phyloP scores from a whole-genome alignment of 2,797 vertebrate genomes.

The Limnodromus scolopaceus region DNA sequence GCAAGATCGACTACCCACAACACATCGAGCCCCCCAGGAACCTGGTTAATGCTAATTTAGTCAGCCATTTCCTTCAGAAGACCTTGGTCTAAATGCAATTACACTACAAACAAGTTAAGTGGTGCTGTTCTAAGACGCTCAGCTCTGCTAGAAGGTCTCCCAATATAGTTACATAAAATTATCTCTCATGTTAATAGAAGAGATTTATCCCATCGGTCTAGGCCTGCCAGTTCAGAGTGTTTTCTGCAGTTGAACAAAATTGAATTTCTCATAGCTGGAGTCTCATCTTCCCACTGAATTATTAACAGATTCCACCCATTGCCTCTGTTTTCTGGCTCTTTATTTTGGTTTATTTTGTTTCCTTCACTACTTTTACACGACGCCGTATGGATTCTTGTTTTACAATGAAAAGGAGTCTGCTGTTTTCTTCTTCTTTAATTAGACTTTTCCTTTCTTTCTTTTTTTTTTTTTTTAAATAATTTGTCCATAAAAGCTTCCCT shows the following conservation, averaged over 20 bases:
- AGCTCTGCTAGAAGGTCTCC: conserved; percentile 62
- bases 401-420: not conserved
- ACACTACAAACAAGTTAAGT: conserved; percentile 84
- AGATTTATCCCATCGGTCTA: conserved; percentile 67
- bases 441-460: not conserved
- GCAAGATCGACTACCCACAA: conserved; percentile 86
- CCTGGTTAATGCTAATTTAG: conserved; percentile 92
- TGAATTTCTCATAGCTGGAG: conserved; percentile 53
- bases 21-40: conserved; percentile 78
- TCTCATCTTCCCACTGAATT: conserved; percentile 52
- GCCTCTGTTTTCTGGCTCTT: not conserved
- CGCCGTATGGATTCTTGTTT: not conserved
- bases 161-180: conserved; percentile 78
- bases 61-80: conserved; percentile 89
- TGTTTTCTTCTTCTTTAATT: conserved; percentile 16
- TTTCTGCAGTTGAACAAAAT: conserved; percentile 64
- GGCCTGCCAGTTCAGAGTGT: conserved; percentile 51
- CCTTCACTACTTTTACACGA: conserved; percentile 3
- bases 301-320: conserved; percentile 42
- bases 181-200: conserved; percentile 69
- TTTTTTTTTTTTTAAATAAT: not conserved
- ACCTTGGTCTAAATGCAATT: conserved; percentile 89
- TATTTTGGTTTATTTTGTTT: not conserved
- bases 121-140: conserved; percentile 71
- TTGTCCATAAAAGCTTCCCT: not conserved